These are phyloP conservation scores for Echinops telfairi DNA, from an alignment of 2,113 vertebrate genomes.

Conservation along the genomic window DNA sequence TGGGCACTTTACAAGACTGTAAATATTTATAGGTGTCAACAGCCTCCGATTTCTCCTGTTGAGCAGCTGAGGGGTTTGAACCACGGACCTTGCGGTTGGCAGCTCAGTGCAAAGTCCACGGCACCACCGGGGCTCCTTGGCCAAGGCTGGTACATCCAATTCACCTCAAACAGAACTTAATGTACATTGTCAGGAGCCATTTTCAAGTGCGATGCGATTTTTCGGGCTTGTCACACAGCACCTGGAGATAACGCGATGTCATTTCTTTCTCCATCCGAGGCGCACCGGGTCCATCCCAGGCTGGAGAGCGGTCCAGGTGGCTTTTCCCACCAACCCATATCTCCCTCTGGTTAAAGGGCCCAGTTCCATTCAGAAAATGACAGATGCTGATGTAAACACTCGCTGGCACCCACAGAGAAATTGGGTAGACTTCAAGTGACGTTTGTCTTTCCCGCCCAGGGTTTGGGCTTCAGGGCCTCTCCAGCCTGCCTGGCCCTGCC, in stretches of 20 bases:
- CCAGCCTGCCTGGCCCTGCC: constrained; percentile 26
- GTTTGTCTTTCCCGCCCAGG: neutral
- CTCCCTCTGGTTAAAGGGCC: constrained; percentile 71
- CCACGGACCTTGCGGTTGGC: neutral
- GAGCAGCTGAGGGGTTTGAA: too few relatives aligned
- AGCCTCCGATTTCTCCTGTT: too few relatives aligned
- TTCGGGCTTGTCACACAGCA: neutral
- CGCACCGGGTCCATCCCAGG: neutral
- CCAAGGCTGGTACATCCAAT: too few relatives aligned
- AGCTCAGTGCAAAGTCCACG: neutral
- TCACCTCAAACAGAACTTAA: neutral
- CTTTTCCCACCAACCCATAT: constrained; percentile 26
- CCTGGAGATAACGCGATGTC: neutral
- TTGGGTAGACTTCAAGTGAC: constrained; percentile 10
- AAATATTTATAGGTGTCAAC: too few relatives aligned
- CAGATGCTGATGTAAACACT: constrained; percentile 76
- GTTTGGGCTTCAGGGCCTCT: constrained; percentile 20
- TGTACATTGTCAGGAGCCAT: neutral
- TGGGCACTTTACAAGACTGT: too few relatives aligned
- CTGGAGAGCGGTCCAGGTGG: accelerated
- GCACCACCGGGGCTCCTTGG: too few relatives aligned
- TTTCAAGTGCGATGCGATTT: constrained; percentile 3
- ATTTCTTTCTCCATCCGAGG: neutral
- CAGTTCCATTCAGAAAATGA: constrained; percentile 17
- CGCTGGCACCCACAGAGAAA: constrained; percentile 73